These are phyloP conservation scores for Celastrina argiolus DNA, from an alignment of 2,888 invertebrate species.

Conservation along the genomic window DNA sequence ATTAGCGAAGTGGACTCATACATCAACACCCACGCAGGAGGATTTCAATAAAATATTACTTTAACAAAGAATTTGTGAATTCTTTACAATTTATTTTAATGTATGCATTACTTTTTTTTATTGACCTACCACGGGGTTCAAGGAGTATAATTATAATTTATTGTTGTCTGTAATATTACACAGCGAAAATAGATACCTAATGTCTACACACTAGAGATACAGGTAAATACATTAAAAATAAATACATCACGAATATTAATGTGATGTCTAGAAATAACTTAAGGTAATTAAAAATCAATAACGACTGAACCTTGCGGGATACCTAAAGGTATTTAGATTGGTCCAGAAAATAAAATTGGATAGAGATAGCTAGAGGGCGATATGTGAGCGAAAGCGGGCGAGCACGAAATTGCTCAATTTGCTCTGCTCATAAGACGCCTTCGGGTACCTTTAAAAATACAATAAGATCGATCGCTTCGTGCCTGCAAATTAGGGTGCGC, in stretches of 20 bases:
- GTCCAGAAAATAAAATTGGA: slow-evolving; percentile 25
- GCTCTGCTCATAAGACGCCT: slow-evolving; percentile 61
- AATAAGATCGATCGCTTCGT: slow-evolving; percentile 76
- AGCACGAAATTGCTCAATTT: slow-evolving; percentile 75
- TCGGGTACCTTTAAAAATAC: slow-evolving; percentile 67
- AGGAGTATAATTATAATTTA: neutral
- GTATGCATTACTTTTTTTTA: neutral
- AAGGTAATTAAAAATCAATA: slow-evolving; percentile 2
- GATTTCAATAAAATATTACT: slow-evolving; percentile 23
- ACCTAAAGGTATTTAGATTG: slow-evolving; percentile 2
- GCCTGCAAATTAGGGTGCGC: slow-evolving; percentile 76
- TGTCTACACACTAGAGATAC: too few relatives aligned
- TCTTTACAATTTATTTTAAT: slow-evolving; percentile 2
- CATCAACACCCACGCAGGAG: slow-evolving; percentile 23
- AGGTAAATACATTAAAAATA: too few relatives aligned
- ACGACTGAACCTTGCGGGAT: neutral
- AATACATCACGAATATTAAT: neutral
- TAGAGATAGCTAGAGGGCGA: slow-evolving; percentile 36
- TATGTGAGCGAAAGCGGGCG: slow-evolving; percentile 48
- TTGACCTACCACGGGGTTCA: neutral
- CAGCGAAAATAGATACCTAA: neutral
- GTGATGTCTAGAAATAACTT: neutral
- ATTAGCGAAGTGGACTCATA: slow-evolving; percentile 19
- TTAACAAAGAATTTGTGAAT: neutral
- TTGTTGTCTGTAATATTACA: neutral